A percentile compares a stretch with the other conserved stretches of the same genome.
These are phyloP conservation scores for Elgaria multicarinata DNA, from an alignment of 2,113 vertebrate species.

Conservation along the genomic window DNA sequence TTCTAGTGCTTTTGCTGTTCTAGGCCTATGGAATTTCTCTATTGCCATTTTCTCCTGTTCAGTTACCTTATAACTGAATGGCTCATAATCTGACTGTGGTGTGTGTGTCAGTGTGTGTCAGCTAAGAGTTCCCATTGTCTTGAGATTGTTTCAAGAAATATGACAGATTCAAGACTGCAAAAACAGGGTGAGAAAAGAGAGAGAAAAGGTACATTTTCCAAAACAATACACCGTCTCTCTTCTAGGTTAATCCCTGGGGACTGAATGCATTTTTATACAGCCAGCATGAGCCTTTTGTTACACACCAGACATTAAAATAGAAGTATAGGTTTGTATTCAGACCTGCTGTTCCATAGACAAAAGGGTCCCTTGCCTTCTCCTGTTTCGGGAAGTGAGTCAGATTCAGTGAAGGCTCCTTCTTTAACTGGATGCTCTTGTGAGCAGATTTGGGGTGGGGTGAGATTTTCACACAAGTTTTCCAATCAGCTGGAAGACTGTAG, in stretches of 20 bases:
- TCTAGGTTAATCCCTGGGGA: not conserved
- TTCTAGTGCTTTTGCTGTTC: not conserved
- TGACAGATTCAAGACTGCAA: not conserved
- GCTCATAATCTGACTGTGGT: too few relatives aligned
- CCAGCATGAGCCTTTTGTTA: not conserved
- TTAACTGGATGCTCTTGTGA: too few relatives aligned
- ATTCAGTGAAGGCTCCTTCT: too few relatives aligned
- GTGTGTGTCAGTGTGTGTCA: not conserved
- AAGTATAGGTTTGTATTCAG: too few relatives aligned
- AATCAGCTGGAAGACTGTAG: too few relatives aligned
- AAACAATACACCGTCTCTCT: not conserved
- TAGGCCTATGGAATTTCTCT: not conserved
- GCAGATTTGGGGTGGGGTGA: too few relatives aligned
- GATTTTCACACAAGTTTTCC: too few relatives aligned
- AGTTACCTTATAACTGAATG: not conserved
- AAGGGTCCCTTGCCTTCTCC: too few relatives aligned
- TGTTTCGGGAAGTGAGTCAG: too few relatives aligned
- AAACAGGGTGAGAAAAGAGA: not conserved
- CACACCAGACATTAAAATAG: not conserved
- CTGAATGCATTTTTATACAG: not conserved
- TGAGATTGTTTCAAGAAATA: not conserved
- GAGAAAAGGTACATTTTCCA: not conserved
- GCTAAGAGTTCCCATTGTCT: not conserved
- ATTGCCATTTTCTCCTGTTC: not conserved
- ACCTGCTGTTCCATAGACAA: too few relatives aligned